Evolutionary conservation across 2,113 vertebrate genomes (phyloP), one percentile per base, ranked within the genome.

Genomic region (Chloroceryle aenea): DNA sequence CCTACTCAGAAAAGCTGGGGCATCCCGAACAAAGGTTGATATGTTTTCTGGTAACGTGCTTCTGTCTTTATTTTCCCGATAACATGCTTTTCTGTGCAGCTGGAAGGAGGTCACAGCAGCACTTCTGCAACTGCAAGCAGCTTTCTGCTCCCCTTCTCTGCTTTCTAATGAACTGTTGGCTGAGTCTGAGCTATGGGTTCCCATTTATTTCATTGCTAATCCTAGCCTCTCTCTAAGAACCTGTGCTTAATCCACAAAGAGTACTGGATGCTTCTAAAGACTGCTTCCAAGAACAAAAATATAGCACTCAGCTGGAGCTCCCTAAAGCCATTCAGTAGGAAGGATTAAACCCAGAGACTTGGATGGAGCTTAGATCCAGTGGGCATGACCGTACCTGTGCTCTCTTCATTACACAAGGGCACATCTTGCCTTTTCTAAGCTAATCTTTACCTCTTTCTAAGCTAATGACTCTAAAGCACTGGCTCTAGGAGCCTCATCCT

Each of bases 341-440:
- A 90, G 89, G 87, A 95, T 96, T 95, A 96, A 92, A 87, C 73
- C 48, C 69, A 85, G 80, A 38, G 80, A 67, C 80, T 87, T 53
- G 80, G 76, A 90, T 8, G 61, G 58, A 84, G 90, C 69, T 91
- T 40, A 91, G 95, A 78, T 48, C 43, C 73, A 67, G 47, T 56
- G 52, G 89, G 73, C 93, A 87, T 72, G 93, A 95, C 94, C 94
- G 89, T 91, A 95, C 94, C 91, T 92, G 77, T 48, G 86, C 61
- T 84, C 79, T 63, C 83, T 25, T 76, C 64, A 23, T 90, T 92
- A 89, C 34, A 80, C 62, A 83, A 89, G 59, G 66, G 80, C 52
- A 8, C 7, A 85, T 22, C 0, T 0, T 43, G 76, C 90, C 86
- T 89, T 52, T 84, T 85, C 73, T 40, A 40, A 40, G 38, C 77